Evolutionary conservation across 2,797 vertebrate genomes (phyloP).

Genomic region (Anabacerthia variegaticeps): DNA sequence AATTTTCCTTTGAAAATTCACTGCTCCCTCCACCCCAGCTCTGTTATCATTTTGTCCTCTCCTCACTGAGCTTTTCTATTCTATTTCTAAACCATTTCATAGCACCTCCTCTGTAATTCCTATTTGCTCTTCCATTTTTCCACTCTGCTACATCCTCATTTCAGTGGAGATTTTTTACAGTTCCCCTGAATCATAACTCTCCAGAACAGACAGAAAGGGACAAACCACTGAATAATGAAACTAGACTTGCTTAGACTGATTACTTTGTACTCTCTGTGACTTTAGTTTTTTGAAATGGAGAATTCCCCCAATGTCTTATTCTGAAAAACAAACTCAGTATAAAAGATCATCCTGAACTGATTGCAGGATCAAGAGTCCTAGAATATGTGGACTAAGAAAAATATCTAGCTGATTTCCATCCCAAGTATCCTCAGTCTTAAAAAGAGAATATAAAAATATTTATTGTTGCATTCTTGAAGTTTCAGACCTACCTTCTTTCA

Average conservation of each 20-base stretch:
- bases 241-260: not conserved
- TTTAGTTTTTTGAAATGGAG: not conserved
- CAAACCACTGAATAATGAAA: not conserved
- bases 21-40: rapidly evolving
- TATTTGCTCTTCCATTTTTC: not conserved
- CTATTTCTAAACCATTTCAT: not conserved
- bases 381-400: not conserved
- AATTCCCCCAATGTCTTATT: not conserved
- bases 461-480: not conserved
- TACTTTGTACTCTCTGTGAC: not conserved
- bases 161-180: not conserved
- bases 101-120: not conserved
- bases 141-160: not conserved
- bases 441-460: not conserved
- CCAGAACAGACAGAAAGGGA: not conserved
- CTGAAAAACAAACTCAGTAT: not conserved
- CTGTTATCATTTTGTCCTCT: not conserved
- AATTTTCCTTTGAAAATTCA: not conserved
- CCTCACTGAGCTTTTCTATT: not conserved
- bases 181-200: not conserved
- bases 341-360: not conserved
- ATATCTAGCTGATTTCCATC: not conserved
- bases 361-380: not conserved
- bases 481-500: not conserved
- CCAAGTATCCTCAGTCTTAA: not conserved